Evolutionary conservation across 2,888 invertebrate species (phyloP), one percentile per base, ranked within the genome.

Genomic region (Slavum lentiscoides): DNA sequence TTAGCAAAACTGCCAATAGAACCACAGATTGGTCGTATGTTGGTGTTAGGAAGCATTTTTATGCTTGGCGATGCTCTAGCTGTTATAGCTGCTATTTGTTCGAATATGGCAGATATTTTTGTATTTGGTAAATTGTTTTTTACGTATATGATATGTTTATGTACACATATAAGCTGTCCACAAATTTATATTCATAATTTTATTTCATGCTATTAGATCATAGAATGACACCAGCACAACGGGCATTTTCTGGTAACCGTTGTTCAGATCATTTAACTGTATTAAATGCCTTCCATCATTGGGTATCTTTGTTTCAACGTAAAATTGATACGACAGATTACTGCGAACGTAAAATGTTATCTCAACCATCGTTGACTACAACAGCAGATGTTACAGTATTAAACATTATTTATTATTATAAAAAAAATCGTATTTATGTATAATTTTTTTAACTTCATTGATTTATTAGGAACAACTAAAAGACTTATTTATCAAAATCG

Each of bases 21-120:
- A 85, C 98, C 99, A 0, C 91, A 96, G 0, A 89, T 99, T 9
- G 99, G 98, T 23, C 97, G 97, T 94, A 97, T 97, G 95, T 92
- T 97, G 90, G 93, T 99, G 55, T 89, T 98, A 15, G 96, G 96
- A n/a, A 92, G 94, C 84, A 92, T 97, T 81, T 92, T 98, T 85
- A 92, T 93, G 83, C 92, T 94, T 83, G 97, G 96, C 0, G 97
- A 97, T 86, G 93, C 97, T 0, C 88, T 97, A 73, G 93, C 95
- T 15, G 95, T 95, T 0, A 94, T 98, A 90, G 97, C 98, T 0
- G 97, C 98, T 19, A 96, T 96, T 87, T 94, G 95, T 9, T 95
- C 97, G 13, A 83, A 82, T n/a, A 82, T 83, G 76, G 69, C 82
- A n/a, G 83, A 83, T 69, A 77, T 83, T 68, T 83, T 83, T 64